phyloP scores from a whole-genome alignment of 1,140 invertebrate genomes.

The Trachymyrmex septentrionalis region DNA sequence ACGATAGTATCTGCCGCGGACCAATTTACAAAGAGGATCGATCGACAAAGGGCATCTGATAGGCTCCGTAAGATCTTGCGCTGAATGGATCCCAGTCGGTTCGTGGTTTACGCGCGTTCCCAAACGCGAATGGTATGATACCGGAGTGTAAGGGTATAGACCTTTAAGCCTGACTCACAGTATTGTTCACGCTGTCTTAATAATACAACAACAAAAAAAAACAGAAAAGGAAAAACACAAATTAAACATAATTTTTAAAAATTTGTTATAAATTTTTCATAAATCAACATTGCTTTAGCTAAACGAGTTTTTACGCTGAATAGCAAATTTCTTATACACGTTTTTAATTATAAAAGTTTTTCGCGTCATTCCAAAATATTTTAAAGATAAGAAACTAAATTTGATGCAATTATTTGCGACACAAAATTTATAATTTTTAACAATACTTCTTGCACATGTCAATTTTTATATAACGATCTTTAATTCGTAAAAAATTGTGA shows the following conservation, averaged over 20 bases:
- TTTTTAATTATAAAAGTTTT: not conserved
- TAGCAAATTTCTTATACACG: not conserved
- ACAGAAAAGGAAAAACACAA: not conserved
- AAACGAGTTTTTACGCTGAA: not conserved
- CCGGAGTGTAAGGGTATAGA: constrained; percentile 68
- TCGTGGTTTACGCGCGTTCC: constrained; percentile 72
- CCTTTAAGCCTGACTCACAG: constrained; percentile 70
- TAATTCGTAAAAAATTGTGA: not conserved
- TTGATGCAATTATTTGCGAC: not conserved
- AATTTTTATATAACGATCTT: not conserved
- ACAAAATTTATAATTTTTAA: not conserved
- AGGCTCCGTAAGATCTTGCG: constrained; percentile 68
- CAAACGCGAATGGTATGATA: constrained; percentile 73
- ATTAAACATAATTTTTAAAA: not conserved
- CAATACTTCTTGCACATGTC: not conserved
- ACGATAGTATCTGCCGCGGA: constrained; percentile 70
- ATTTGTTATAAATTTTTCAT: not conserved
- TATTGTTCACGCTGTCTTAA: not conserved
- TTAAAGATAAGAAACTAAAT: not conserved
- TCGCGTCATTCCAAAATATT: not conserved
- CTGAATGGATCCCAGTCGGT: constrained; percentile 73
- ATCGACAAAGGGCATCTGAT: constrained; percentile 78
- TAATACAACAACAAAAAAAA: not conserved
- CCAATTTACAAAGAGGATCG: constrained; percentile 76
- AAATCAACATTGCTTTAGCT: not conserved